Base-by-base conservation (phyloP, 2,113 vertebrate species). In the Serinus canaria region DNA sequence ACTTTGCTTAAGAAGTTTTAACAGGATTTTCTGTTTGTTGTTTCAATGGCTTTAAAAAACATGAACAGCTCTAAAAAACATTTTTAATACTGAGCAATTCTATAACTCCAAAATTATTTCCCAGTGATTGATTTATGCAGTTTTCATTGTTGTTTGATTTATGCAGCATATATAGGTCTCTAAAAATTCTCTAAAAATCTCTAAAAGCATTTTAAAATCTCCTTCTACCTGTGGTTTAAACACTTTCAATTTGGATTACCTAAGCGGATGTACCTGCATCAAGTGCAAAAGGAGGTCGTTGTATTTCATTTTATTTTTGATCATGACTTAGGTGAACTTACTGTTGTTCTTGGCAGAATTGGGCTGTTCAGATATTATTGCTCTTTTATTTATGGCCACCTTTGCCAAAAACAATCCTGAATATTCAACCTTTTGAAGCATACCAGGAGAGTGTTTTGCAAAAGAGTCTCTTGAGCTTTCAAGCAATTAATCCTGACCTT, bases 41-140 rank as follows among this genome's bases (percentile, higher is more conserved):
- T 90, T 95, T 58, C 58, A 83, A 70, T 84, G 59, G 81, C 63
- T 96, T 94, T 89, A 56, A 62, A 69, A 78, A 87, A 33, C 44
- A 50, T 0, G 0, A n/a, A 14, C 5, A 10, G 31, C 43, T 23
- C 37, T 89, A 76, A 84, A 59, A 63, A 17, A 13, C 53, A 18
- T 87, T 89, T 78, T 74, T 49, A 82, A 72, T n/a, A 80, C 24
- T 55, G 60, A 79, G 10, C 35, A 56, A 22, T 66, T 76, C 21
- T 62, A 58, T 58, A 77, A 39, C 23, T 66, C 52, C 15, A 64
- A 31, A 53, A 53, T 66, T 19, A 5, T 86, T 94, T 92, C 49
- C 23, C 46, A 58, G 20, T 12, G 11, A 79, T 35, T 58, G 53
- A 66, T 49, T 81, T 53, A 9, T 63, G 53, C 25, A 39, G 23